phyloP scores from a whole-genome alignment of 1,140 invertebrate species.

The Homalodisca vitripennis region DNA sequence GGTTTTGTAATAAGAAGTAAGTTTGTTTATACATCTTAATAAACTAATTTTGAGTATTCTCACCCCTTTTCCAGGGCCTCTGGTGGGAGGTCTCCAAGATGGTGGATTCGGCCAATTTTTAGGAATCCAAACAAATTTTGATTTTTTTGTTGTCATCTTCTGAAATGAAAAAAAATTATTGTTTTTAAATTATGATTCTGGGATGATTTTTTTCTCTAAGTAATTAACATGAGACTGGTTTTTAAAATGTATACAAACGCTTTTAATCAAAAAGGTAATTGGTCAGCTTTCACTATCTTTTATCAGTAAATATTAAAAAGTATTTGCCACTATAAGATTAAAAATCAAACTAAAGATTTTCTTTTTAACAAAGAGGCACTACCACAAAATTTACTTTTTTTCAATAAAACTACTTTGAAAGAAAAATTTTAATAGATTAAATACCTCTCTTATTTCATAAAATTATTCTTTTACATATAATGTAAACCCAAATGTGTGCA shows the following conservation, averaged over 20 bases:
- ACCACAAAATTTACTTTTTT: no score
- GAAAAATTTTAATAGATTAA: no score
- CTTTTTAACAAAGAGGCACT: no score
- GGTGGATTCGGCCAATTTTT: neutral
- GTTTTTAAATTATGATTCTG: neutral
- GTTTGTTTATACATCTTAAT: neutral
- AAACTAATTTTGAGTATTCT: neutral
- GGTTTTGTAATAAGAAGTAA: neutral
- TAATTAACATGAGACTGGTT: neutral
- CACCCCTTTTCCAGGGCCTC: neutral
- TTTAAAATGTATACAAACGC: neutral
- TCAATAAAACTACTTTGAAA: no score
- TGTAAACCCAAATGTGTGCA: no score
- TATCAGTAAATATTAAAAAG: neutral
- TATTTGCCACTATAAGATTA: no score
- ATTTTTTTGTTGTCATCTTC: neutral
- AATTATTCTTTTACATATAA: no score
- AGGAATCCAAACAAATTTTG: neutral
- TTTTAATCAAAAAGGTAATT: neutral
- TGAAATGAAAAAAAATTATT: no score
- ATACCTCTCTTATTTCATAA: no score
- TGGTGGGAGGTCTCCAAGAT: neutral
- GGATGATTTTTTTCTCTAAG: neutral
- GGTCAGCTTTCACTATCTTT: neutral
- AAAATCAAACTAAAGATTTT: no score